These are phyloP conservation scores for Homarus americanus DNA, from an alignment of 1,140 invertebrate genomes.

Conservation along the genomic window DNA sequence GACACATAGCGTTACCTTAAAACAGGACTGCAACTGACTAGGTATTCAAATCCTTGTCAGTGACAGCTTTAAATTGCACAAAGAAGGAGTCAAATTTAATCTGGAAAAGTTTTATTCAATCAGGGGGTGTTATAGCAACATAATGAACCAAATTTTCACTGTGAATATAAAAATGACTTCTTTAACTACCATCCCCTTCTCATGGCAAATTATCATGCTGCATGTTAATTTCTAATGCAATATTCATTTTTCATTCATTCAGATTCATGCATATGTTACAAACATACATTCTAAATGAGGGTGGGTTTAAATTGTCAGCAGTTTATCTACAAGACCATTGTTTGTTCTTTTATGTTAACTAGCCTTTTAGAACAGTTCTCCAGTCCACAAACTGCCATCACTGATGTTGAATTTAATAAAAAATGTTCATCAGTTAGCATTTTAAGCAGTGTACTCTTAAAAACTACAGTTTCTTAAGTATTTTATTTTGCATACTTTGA, in stretches of 20 bases:
- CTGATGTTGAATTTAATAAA: background rate
- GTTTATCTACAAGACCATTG: background rate
- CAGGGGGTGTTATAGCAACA: background rate
- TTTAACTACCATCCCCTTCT: constrained; percentile 10
- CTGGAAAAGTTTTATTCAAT: background rate
- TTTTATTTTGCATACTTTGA: no score
- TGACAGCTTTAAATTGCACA: constrained; percentile 24
- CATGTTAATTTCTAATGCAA: constrained; percentile 18
- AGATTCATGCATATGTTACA: constrained; percentile 20
- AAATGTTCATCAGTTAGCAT: no score
- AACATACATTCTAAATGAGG: background rate
- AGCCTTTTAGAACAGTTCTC: background rate
- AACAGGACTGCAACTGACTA: constrained; percentile 41
- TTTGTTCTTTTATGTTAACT: background rate
- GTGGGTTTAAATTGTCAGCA: background rate
- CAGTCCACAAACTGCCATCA: background rate
- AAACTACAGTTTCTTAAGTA: no score
- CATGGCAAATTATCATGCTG: constrained; percentile 22
- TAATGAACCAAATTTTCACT: background rate
- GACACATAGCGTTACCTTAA: constrained; percentile 36
- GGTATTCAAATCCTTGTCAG: constrained; percentile 9
- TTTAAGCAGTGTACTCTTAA: no score
- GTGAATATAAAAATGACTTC: constrained; percentile 22
- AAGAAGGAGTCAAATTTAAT: background rate
- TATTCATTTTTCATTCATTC: constrained; percentile 12